Evolutionary conservation across 1,140 invertebrate species (phyloP), one percentile per base, ranked within the genome.

Genomic region (Calephelis nemesis): DNA sequence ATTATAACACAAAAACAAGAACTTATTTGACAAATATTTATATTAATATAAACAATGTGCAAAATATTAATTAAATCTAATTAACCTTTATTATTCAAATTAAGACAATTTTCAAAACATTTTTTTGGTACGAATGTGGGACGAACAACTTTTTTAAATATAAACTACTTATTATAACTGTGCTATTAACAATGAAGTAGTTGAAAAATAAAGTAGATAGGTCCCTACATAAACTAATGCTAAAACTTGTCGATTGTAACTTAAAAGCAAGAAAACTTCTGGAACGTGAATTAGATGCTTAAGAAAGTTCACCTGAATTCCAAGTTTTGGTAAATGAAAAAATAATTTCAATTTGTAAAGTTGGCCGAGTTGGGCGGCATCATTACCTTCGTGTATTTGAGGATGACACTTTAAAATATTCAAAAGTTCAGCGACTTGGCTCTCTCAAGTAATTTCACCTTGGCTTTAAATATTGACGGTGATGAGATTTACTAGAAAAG

Each of bases 271-370:
- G 49, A 40, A 73, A 73, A 79, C 69, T 81, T 75, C n/a, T 52
- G 13, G 66, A 78, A 77, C 78, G 76, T 77, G 77, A 87, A 87
- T 82, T 82, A 78, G 75, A 69, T 75, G 70, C 79, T 85, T 78
- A 83, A 71, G 69, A 77, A 86, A 84, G 67, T 86, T 83, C 69
- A 88, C 85, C 85, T 87, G 83, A 78, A 83, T 77, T 77, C 71
- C 74, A 76, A 78, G 66, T 82, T 75, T 69, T 70, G 66, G 74
- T 83, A 85, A 87, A 87, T 87, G 83, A 87, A 87, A 87, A 87
- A 87, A 87, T 87, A 85, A 87, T 87, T 87, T 86, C 85, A 86
- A 85, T 87, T 86, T 85, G 77, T 65, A 62, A 78, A 83, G 75
- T 83, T 75, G 73, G 67, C 73, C 73, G 73, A 75, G 66, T 75